Evolutionary conservation across 2,113 vertebrate genomes (phyloP).

Genomic region (Poeciliopsis retropinna): DNA sequence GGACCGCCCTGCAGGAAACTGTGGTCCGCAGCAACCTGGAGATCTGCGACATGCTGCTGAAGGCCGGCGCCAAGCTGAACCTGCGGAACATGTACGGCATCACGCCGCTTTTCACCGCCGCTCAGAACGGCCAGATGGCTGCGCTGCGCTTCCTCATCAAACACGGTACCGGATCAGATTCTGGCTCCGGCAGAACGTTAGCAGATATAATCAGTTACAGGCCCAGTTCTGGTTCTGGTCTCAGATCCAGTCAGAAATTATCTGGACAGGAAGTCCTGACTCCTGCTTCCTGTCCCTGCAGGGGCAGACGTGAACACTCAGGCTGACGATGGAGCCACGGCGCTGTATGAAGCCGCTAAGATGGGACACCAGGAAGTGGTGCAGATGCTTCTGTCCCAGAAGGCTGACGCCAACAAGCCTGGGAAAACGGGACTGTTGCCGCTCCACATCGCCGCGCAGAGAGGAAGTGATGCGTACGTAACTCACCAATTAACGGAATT

Average conservation of each 20-base stretch:
- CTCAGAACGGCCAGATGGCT: conserved; percentile 87
- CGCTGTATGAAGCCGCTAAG: conserved; percentile 92
- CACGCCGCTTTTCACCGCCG: conserved; percentile 88
- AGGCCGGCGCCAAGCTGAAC: conserved; percentile 87
- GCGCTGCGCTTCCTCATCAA: conserved; percentile 85
- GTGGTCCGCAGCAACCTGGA: conserved; percentile 84
- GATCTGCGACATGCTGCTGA: conserved; percentile 89
- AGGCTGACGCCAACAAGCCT: conserved; percentile 89
- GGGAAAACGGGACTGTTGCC: conserved; percentile 88
- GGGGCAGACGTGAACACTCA: conserved; percentile 90
- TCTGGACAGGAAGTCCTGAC: neutral
- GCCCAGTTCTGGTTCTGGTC: too few relatives aligned
- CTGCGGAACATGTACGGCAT: conserved; percentile 87
- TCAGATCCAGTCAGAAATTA: neutral
- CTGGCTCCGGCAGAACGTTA: too few relatives aligned
- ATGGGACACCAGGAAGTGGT: conserved; percentile 85
- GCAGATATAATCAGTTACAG: too few relatives aligned
- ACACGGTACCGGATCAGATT: conserved; percentile 60
- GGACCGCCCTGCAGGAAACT: conserved; percentile 91
- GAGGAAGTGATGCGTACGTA: conserved; percentile 85
- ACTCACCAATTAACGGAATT: neutral
- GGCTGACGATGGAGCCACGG: conserved; percentile 87
- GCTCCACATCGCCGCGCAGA: conserved; percentile 89
- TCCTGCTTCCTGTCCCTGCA: conserved; percentile 48
- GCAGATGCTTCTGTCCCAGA: conserved; percentile 87